phyloP scores from a whole-genome alignment of 2,888 invertebrate species.

The Drosophila barbarae region DNA sequence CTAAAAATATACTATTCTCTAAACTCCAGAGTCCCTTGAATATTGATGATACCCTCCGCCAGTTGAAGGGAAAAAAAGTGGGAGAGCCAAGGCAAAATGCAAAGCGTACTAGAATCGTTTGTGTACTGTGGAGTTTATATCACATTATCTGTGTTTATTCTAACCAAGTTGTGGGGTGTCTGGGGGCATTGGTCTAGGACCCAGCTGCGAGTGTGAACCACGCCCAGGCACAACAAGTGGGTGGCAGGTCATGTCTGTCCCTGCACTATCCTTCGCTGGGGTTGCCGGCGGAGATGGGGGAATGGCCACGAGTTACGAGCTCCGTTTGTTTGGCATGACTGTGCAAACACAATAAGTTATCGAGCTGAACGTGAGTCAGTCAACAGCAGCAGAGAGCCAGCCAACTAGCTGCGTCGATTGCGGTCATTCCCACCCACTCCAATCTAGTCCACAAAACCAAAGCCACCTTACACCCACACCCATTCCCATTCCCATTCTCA shows the following conservation, averaged over 20 bases:
- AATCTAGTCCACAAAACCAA: conserved; percentile 3
- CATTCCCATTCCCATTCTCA: background rate
- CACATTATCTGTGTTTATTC: conserved; percentile 77
- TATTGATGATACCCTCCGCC: background rate
- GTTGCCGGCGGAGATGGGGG: conserved; percentile 1
- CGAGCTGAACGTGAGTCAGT: conserved; percentile 67
- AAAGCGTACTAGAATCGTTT: conserved; percentile 44
- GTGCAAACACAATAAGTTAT: conserved; percentile 74
- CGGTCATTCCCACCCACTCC: conserved; percentile 51
- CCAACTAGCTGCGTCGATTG: conserved; percentile 60
- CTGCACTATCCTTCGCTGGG: conserved; percentile 5
- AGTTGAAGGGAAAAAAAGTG: conserved; percentile 14
- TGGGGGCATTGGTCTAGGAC: conserved; percentile 29
- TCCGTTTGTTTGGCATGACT: conserved; percentile 61
- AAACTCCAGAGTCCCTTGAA: background rate
- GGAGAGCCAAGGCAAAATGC: conserved; percentile 39
- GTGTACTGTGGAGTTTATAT: conserved; percentile 75
- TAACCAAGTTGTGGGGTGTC: conserved; percentile 45
- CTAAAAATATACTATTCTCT: too few relatives aligned
- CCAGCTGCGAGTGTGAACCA: conserved; percentile 57
- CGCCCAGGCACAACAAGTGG: conserved; percentile 73
- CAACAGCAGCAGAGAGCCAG: conserved; percentile 42
- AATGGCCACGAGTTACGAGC: conserved; percentile 55
- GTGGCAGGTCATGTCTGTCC: conserved; percentile 29
- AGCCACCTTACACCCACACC: background rate